Base-by-base conservation (phyloP, 53 echinoderm and acorn worm species). In the Crossaster papposus region DNA sequence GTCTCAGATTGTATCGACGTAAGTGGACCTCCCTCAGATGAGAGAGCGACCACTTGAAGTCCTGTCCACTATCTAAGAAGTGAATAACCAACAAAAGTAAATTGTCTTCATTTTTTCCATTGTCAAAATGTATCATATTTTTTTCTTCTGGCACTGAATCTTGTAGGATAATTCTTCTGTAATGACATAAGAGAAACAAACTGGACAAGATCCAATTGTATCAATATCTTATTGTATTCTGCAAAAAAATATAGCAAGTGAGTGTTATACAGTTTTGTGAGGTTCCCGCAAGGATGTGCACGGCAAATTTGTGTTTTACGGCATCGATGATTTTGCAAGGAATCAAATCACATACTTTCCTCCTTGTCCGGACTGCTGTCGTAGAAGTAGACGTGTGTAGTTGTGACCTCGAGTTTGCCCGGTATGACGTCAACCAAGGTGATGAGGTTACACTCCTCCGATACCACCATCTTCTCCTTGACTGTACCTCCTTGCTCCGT, bases 21-120 rank as follows among this genome's bases (percentile, higher is more conserved):
- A 99, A 90, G 93, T 99, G 99, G 17, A 99, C 96, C 79, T 99
- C 99, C 30, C 96, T 84, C 4, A 99, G 95, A 65, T 99, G 99
- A 23, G 99, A 96, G 62, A 99, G 89, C 0, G 99, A 94, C 99
- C 96, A 96, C 78, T 99, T 96, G 75, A 99, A 99, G 51, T 99
- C 96, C 73, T 98, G 96, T 36, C 98, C 98, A 72, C 93, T 92
- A 51, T 94, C 99, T 99, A 50, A 12, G 58, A 83, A 70, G 35
- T 79, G 34, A 70, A 65, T 72, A 22, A 77, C 51, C 78, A 53
- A 85, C 1, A 44, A 44, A 5, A 7, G 44, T 44, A 9, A 44
- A 44, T 44, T 44, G 9, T 44, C 44, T 44, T 44, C 5, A 44
- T 44, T 5, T 44, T 44, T 44, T 44, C 44, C 44, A 5, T 44